These are phyloP conservation scores for Gasterosteus nipponicus DNA, from an alignment of 2,113 vertebrate genomes.

Conservation along the genomic window DNA sequence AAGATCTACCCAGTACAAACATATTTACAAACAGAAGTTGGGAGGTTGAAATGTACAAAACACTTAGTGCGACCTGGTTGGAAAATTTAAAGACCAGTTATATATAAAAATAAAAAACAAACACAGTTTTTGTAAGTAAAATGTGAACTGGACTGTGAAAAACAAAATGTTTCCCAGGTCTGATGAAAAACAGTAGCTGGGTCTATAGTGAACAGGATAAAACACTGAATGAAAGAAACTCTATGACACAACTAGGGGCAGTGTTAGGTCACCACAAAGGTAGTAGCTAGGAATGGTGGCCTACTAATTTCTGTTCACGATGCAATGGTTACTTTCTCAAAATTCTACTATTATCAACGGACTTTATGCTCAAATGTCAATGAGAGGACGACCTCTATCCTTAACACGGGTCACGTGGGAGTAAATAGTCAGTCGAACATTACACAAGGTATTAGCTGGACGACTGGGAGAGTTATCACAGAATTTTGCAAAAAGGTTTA, in stretches of 20 bases:
- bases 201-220: constrained; percentile 57
- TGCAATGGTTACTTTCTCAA: constrained; percentile 38
- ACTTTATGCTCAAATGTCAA: constrained; percentile 52
- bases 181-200: constrained; percentile 43
- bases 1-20: constrained; percentile 81
- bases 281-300: constrained; percentile 36
- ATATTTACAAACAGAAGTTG: constrained; percentile 83
- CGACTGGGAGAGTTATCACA: constrained; percentile 44
- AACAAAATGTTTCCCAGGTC: constrained; percentile 51
- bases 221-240: constrained; percentile 55
- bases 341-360: constrained; percentile 46
- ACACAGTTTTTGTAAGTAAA: constrained; percentile 50
- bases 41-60: constrained; percentile 79
- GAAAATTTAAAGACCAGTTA: constrained; percentile 63
- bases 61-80: constrained; percentile 72
- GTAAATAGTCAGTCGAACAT: constrained; percentile 43
- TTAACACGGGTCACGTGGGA: constrained; percentile 29
- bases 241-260: constrained; percentile 52
- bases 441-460: constrained; percentile 29
- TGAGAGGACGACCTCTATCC: constrained; percentile 28
- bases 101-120: constrained; percentile 59
- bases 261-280: constrained; percentile 48
- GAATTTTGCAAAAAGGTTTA: constrained; percentile 59
- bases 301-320: constrained; percentile 46
- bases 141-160: constrained; percentile 54